Percentiles rank a stretch among this genome's conserved stretches.
Conservation (phyloP, 2,888 invertebrate genomes). For the Andrena haemorrhoa region DNA sequence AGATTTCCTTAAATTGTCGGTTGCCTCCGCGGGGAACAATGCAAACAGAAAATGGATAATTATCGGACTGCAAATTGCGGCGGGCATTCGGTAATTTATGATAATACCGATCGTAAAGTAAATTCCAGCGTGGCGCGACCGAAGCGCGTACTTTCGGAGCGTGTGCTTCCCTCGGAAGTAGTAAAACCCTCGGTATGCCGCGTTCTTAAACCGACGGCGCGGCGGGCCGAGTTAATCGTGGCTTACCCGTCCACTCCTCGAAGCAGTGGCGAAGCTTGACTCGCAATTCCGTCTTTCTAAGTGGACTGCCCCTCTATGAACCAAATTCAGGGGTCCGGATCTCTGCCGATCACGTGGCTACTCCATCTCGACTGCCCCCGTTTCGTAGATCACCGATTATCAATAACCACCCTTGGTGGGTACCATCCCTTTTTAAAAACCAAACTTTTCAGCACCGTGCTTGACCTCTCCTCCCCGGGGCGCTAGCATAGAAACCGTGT, state of each 20-base stretch:
- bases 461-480: neutral
- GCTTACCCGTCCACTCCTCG: neutral
- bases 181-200: neutral
- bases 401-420: too few relatives aligned
- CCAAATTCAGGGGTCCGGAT: too few relatives aligned
- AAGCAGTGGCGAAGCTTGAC: neutral
- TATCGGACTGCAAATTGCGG: constrained; percentile 73
- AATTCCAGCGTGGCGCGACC: constrained; percentile 53
- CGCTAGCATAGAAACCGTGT: constrained; percentile 27
- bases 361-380: too few relatives aligned
- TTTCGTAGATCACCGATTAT: too few relatives aligned
- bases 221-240: neutral
- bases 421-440: neutral
- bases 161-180: constrained; percentile 4
- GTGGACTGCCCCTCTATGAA: too few relatives aligned
- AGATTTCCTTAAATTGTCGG: constrained; percentile 77
- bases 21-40: constrained; percentile 73
- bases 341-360: too few relatives aligned
- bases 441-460: constrained; percentile 3
- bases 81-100: constrained; percentile 72
- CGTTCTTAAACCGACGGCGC: neutral
- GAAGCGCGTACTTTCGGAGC: constrained; percentile 26
- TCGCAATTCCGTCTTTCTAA: neutral
- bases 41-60: constrained; percentile 80
- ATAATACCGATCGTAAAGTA: constrained; percentile 73